phyloP scores from a whole-genome alignment of 2,888 invertebrate species.

The Campaea margaritaria region DNA sequence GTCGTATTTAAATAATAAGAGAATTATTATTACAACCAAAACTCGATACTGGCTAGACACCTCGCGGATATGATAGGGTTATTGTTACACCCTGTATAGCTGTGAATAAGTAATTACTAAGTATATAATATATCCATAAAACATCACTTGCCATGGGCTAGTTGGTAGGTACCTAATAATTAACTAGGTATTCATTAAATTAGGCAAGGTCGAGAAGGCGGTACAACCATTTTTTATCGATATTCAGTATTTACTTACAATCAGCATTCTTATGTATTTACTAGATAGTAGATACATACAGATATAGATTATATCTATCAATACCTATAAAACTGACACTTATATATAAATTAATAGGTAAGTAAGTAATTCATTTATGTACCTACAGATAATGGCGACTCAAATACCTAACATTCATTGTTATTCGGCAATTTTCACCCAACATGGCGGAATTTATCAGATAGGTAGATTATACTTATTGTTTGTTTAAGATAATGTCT shows the following conservation, averaged over 20 bases:
- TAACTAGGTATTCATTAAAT: background rate
- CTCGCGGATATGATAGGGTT: too few species aligned
- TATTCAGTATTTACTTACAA: constrained; percentile 1
- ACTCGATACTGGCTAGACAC: too few species aligned
- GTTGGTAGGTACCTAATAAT: too few species aligned
- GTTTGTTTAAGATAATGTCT: too few species aligned
- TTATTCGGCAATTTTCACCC: background rate
- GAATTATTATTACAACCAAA: too few species aligned
- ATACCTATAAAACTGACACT: background rate
- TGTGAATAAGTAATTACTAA: too few species aligned
- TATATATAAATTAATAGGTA: too few species aligned
- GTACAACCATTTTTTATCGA: constrained; percentile 5
- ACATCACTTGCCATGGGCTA: too few species aligned
- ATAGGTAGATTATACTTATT: background rate
- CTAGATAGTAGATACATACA: background rate
- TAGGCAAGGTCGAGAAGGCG: background rate
- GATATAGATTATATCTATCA: constrained; percentile 6
- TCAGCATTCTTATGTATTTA: background rate
- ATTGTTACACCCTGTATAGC: too few species aligned
- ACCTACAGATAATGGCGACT: background rate
- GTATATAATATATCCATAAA: too few species aligned
- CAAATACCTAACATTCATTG: background rate
- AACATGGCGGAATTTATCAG: background rate
- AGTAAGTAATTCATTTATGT: background rate
- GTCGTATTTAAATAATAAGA: too few species aligned